Conservation (phyloP, 2,888 invertebrate species). For the Dimorphilus gyrociliatus region DNA sequence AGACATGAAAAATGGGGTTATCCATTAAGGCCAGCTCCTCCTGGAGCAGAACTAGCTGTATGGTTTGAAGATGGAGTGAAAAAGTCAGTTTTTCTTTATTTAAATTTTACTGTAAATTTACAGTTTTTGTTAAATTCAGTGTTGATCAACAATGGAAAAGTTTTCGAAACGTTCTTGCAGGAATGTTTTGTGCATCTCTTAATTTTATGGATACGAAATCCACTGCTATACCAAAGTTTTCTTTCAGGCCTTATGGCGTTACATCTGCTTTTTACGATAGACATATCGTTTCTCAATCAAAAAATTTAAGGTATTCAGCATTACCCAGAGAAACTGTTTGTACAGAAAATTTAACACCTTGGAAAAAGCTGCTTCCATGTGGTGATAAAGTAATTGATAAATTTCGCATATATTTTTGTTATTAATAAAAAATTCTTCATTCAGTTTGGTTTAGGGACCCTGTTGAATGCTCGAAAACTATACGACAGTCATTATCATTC, state of each 20-base stretch:
- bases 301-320: slow-evolving; percentile 52
- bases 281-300: slow-evolving; percentile 8
- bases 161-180: slow-evolving; percentile 74
- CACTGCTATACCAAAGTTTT: slow-evolving; percentile 57
- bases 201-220: slow-evolving; percentile 77
- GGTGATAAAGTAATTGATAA: slow-evolving; percentile 46
- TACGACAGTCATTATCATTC: slow-evolving; percentile 87
- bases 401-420: slow-evolving; percentile 2
- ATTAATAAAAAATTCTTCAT: slow-evolving; percentile 7
- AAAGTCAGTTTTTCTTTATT: slow-evolving; percentile 33
- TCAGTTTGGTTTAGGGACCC: slow-evolving; percentile 61
- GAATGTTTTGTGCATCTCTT: slow-evolving; percentile 83
- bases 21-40: slow-evolving; percentile 69
- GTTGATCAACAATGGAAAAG: slow-evolving; percentile 66
- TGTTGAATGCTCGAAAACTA: slow-evolving; percentile 74
- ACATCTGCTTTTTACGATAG: slow-evolving; percentile 42
- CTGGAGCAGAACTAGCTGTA: slow-evolving; percentile 82
- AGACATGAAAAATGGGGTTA: slow-evolving; percentile 84
- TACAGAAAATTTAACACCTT: slow-evolving; percentile 95
- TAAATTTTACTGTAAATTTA: too few species aligned
- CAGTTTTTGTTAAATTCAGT: slow-evolving; percentile 36
- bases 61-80: slow-evolving; percentile 60
- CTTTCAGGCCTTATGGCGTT: slow-evolving; percentile 59
- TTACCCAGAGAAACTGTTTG: slow-evolving; percentile 89
- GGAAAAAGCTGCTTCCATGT: slow-evolving; percentile 91